Evolutionary conservation across 2,888 invertebrate genomes (phyloP).

Genomic region (Metellina segmentata): DNA sequence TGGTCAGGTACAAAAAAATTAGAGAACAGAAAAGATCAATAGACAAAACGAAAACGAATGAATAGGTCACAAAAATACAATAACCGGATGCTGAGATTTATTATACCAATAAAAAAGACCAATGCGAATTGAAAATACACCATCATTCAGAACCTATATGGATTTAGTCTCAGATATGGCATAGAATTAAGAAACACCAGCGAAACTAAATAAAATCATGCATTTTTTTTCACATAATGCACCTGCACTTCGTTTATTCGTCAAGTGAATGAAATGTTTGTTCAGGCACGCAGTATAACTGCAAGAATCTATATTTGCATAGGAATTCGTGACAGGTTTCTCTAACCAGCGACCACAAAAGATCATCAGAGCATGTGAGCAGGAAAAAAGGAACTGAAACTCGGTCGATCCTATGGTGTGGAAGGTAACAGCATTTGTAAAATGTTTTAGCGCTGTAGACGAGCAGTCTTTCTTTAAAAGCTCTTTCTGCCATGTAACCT

Average conservation of each 20-base stretch:
- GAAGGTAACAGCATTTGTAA: not conserved
- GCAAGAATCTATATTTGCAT: constrained; percentile 34
- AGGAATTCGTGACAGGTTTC: constrained; percentile 33
- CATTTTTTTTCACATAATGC: constrained; percentile 6
- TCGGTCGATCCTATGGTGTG: not conserved
- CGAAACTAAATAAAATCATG: not conserved
- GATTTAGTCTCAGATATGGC: not conserved
- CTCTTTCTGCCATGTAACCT: not conserved
- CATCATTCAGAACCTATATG: not conserved
- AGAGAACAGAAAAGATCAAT: no score
- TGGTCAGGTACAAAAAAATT: no score
- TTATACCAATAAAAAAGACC: not conserved
- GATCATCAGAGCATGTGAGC: constrained; percentile 6
- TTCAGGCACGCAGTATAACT: constrained; percentile 44
- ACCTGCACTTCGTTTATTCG: not conserved
- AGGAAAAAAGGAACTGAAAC: not conserved
- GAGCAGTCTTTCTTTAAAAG: not conserved
- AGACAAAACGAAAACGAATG: not conserved
- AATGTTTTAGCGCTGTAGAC: not conserved
- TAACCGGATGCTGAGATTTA: not conserved
- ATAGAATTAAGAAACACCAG: not conserved
- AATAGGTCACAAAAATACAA: not conserved
- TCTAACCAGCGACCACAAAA: constrained; percentile 1
- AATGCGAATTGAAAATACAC: not conserved
- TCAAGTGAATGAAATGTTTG: constrained; percentile 41